phyloP scores from a whole-genome alignment of 2,797 vertebrate species.

The Emydoidea blandingii region DNA sequence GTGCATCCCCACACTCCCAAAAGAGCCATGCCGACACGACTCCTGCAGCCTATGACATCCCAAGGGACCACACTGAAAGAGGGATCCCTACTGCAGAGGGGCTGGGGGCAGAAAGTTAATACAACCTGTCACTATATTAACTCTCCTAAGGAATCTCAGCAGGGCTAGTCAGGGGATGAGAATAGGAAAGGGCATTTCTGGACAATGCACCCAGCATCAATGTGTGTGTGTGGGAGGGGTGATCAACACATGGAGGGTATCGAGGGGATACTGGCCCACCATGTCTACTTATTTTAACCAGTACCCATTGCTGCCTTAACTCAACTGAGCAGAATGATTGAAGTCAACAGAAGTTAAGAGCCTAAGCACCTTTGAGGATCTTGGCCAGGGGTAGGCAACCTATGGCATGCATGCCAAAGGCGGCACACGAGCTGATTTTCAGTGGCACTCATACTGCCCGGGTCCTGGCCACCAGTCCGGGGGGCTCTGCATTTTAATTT shows the following conservation, averaged over 20 bases:
- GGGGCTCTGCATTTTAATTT: too few species aligned
- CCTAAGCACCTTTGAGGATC: background rate
- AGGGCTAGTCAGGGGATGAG: too few species aligned
- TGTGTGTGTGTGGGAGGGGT: background rate
- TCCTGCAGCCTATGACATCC: background rate
- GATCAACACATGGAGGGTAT: background rate
- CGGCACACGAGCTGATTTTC: too few species aligned
- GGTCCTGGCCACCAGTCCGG: too few species aligned
- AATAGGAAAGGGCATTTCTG: background rate
- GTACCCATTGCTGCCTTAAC: background rate
- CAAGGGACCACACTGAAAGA: background rate
- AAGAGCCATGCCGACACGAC: background rate
- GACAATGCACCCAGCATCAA: background rate
- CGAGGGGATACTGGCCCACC: background rate
- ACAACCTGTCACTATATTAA: background rate
- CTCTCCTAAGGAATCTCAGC: background rate
- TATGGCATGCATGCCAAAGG: too few species aligned
- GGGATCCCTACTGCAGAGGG: background rate
- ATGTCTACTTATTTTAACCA: background rate
- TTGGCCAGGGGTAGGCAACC: too few species aligned
- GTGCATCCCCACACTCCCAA: background rate
- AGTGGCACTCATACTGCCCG: too few species aligned
- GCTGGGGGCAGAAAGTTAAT: background rate
- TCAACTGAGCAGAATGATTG: background rate
- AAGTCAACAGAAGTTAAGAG: background rate